These are phyloP conservation scores for Heteractis magnifica DNA, from an alignment of 92 coral and sea anemone genomes.

Conservation along the genomic window DNA sequence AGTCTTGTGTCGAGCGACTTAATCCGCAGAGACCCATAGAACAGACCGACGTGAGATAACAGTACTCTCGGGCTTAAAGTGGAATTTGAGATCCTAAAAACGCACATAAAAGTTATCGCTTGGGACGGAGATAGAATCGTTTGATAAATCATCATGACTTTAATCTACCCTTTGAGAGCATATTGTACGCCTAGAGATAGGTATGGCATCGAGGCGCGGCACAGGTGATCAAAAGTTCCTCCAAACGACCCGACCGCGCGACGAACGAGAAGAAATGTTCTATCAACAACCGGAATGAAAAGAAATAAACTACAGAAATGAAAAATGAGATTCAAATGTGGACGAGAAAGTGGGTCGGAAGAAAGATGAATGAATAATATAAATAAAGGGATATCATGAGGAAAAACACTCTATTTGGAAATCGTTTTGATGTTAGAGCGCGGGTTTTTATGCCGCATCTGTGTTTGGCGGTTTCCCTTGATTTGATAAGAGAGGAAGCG, in stretches of 20 bases:
- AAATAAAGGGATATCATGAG: too few species aligned
- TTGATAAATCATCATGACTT: not conserved
- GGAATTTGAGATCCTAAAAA: conserved; percentile 6
- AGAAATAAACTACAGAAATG: not conserved
- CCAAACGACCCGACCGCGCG: not conserved
- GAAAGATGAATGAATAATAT: too few species aligned
- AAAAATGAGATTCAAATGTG: too few species aligned
- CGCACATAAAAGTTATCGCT: not conserved
- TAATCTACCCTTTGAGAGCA: not conserved
- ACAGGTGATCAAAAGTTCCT: not conserved
- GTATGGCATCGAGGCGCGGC: not conserved
- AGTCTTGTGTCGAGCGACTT: not conserved
- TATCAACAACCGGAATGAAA: not conserved
- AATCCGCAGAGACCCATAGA: not conserved
- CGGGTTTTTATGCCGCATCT: too few species aligned
- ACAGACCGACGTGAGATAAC: not conserved
- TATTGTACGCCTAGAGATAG: not conserved
- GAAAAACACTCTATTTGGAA: too few species aligned
- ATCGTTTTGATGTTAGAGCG: too few species aligned
- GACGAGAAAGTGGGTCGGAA: too few species aligned
- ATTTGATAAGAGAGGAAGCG: too few species aligned
- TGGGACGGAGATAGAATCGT: not conserved
- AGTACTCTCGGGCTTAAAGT: not conserved
- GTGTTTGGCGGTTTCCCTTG: too few species aligned
- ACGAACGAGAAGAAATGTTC: not conserved